Evolutionary conservation across 2,888 invertebrate genomes (phyloP).

Genomic region (Netelia inedita): DNA sequence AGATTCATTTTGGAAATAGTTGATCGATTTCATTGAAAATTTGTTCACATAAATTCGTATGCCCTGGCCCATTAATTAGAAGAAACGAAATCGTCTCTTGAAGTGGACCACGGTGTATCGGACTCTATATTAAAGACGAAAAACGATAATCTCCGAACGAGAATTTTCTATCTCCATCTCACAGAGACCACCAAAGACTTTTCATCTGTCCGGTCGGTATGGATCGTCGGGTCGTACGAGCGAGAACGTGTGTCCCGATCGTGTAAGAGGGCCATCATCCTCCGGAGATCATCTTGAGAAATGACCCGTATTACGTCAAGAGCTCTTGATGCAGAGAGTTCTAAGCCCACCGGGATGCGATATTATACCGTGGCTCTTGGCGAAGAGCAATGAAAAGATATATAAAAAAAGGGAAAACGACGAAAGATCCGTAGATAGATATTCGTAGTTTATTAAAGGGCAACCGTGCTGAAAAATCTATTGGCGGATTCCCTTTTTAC

Average conservation of each 20-base stretch:
- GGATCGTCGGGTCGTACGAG: not conserved
- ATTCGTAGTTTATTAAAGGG: constrained; percentile 15
- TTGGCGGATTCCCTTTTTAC: not conserved
- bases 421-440: not conserved
- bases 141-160: not conserved
- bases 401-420: not conserved
- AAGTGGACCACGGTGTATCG: not conserved
- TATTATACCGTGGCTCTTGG: constrained; percentile 1
- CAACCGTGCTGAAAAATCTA: not conserved
- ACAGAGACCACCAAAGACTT: not conserved
- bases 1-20: no score
- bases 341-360: constrained; percentile 19
- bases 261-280: constrained; percentile 20
- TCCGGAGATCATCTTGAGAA: constrained; percentile 29
- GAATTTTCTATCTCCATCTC: not conserved
- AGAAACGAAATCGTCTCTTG: not conserved
- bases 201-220: not conserved
- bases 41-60: not conserved
- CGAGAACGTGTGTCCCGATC: constrained; percentile 14
- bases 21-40: not conserved
- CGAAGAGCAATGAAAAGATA: not conserved
- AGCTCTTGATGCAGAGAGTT: constrained; percentile 18
- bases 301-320: constrained; percentile 25
- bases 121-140: not conserved
- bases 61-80: not conserved